These are phyloP conservation scores for Anomalospiza imberbis DNA, from an alignment of 2,797 vertebrate species.

Conservation along the genomic window DNA sequence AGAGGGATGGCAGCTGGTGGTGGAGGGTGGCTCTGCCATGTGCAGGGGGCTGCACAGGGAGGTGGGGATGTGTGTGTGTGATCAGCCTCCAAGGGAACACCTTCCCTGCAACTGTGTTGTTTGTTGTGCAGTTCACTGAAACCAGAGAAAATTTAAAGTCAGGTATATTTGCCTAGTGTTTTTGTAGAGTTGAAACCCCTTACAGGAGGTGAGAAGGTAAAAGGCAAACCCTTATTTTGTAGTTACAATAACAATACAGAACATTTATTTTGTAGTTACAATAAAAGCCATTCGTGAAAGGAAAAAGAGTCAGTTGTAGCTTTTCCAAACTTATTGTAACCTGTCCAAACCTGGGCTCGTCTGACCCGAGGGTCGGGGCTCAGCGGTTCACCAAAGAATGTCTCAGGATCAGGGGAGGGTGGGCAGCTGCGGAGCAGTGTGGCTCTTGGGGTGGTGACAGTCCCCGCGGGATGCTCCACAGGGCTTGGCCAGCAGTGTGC, in stretches of 20 bases:
- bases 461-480: rapidly evolving
- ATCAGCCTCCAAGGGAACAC: not conserved
- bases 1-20: not conserved
- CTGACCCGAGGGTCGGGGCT: not conserved
- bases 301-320: not conserved
- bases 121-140: not conserved
- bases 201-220: not conserved
- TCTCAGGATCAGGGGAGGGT: rapidly evolving
- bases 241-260: not conserved
- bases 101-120: not conserved
- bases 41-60: not conserved
- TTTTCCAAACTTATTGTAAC: not conserved
- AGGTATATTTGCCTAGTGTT: not conserved
- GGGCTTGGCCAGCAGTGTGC: not conserved
- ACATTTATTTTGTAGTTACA: not conserved
- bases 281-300: not conserved
- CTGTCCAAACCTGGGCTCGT: not conserved
- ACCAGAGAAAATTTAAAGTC: not conserved
- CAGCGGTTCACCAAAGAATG: rapidly evolving
- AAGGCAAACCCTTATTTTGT: not conserved
- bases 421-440: rapidly evolving
- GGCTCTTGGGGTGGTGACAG: no score
- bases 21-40: not conserved
- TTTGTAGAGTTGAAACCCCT: not conserved
- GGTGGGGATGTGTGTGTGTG: no score